A percentile compares a stretch with the other conserved stretches of the same genome.
Conservation (phyloP, 2,797 vertebrate species). For the Acanthurus lineatus region DNA sequence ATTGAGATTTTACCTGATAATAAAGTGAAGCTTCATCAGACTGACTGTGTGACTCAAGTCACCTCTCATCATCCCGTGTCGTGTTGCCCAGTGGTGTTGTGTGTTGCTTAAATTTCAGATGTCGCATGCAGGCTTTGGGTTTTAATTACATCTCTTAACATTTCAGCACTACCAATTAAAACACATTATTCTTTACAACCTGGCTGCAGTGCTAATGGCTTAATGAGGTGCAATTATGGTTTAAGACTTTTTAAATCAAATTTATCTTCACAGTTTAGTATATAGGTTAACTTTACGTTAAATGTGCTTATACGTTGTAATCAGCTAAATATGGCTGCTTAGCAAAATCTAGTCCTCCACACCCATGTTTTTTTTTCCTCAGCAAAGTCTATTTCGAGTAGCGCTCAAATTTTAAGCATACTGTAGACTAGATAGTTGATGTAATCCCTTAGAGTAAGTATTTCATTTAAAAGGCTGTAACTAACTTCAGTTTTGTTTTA, state of each 20-base stretch:
- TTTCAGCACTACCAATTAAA: slow-evolving; percentile 30
- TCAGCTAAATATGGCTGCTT: slow-evolving; percentile 5
- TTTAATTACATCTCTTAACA: slow-evolving; percentile 28
- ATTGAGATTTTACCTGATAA: neutral
- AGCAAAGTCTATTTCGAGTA: neutral
- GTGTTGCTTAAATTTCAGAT: neutral
- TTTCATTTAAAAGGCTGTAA: no score
- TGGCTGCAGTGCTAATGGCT: slow-evolving; percentile 35
- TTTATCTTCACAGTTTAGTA: slow-evolving; percentile 29
- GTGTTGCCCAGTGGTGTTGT: neutral
- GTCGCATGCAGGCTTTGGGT: slow-evolving; percentile 11
- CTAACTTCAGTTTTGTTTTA: neutral
- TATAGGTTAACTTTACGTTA: neutral
- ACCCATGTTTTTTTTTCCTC: neutral
- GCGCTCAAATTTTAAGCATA: neutral
- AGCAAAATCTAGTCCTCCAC: neutral
- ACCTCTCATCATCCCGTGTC: neutral
- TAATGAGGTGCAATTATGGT: slow-evolving; percentile 48
- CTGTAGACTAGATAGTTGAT: neutral
- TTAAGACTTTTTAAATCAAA: slow-evolving; percentile 11
- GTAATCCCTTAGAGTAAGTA: neutral
- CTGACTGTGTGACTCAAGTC: neutral
- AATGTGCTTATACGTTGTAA: neutral
- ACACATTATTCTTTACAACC: slow-evolving; percentile 43
- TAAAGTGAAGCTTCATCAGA: neutral